Base-by-base conservation (phyloP, 2,113 vertebrate genomes). In the Meleagris gallopavo region DNA sequence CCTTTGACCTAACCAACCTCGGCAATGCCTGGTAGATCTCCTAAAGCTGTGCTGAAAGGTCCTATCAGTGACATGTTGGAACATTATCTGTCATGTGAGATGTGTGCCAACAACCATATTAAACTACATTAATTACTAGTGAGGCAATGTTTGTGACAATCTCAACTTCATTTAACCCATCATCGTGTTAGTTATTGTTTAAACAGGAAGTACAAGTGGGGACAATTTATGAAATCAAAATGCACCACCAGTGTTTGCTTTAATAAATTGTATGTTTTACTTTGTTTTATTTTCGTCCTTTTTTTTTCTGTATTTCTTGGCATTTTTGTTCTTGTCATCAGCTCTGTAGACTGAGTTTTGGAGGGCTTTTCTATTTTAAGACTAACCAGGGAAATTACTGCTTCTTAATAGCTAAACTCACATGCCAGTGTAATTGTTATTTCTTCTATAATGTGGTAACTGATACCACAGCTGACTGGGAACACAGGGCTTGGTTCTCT, bases 31-130 rank as follows among this genome's bases (percentile, higher is more conserved):
- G 97, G 95, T 97, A 94, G 96, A 92, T 93, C 97, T 97, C 97
- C 94, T 96, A 96, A 97, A 97, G 96, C 96, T 94, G 91, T 93
- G 94, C 94, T 96, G 96, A 97, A 98, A 97, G 97, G 96, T 97
- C 96, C 96, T 97, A 96, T 97, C 97, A 91, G 94, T 97, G 95
- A 97, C 93, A 92, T 97, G 97, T 96, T 96, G 97, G 98, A 97
- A 98, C 95, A 97, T 98, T 99, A 98, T 98, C 97, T 98, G 97
- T 97, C 97, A 97, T 96, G 95, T 87, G 82, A 97, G 97, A 97
- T 96, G 96, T 96, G 96, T 96, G 97, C 97, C 97, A 97, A 97
- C 94, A 96, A 96, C 94, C 76, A 89, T 95, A 94, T 96, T 93
- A 97, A 97, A 96, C 97, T 97, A 75, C 60, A 93, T 95, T 97